Conservation (phyloP, 64 coral and sea anemone species). For the Pocillopora damicornis region DNA sequence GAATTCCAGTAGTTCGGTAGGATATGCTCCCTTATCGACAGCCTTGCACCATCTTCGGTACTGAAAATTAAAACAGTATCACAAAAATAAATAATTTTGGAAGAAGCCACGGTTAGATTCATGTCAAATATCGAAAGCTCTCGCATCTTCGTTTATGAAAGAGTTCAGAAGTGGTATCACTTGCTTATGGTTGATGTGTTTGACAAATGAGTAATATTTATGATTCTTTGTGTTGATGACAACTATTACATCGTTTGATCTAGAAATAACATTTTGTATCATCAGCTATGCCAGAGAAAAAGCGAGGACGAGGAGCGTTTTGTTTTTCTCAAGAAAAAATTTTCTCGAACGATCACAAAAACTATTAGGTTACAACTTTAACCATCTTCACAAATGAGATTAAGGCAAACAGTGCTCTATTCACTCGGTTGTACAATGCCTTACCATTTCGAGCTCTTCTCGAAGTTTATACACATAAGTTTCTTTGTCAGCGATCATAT, state of each 20-base stretch:
- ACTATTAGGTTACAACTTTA: background rate
- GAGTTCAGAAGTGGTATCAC: background rate
- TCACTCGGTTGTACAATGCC: background rate
- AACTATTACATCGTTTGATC: background rate
- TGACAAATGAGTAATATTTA: background rate
- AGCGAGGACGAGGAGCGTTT: too few relatives aligned
- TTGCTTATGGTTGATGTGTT: background rate
- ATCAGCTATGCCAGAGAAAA: too few relatives aligned
- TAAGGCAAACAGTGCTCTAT: background rate
- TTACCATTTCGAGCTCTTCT: slow-evolving; percentile 93
- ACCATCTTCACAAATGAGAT: background rate
- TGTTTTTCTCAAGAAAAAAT: too few relatives aligned
- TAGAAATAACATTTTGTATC: background rate
- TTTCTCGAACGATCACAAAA: background rate
- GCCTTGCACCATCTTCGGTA: slow-evolving; percentile 77
- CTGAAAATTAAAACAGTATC: slow-evolving; percentile 21
- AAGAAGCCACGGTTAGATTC: background rate
- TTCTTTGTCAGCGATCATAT: slow-evolving; percentile 90
- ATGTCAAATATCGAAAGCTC: too few relatives aligned
- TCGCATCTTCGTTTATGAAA: too few relatives aligned
- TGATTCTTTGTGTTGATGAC: background rate
- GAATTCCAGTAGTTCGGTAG: slow-evolving; percentile 67
- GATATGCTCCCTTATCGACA: slow-evolving; percentile 72
- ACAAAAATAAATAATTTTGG: background rate
- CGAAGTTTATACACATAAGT: slow-evolving; percentile 76